A percentile compares a stretch with the other conserved stretches of the same genome.
These are phyloP conservation scores for Enteromius argenteus DNA, from an alignment of 2,797 vertebrate species.

Conservation along the genomic window DNA sequence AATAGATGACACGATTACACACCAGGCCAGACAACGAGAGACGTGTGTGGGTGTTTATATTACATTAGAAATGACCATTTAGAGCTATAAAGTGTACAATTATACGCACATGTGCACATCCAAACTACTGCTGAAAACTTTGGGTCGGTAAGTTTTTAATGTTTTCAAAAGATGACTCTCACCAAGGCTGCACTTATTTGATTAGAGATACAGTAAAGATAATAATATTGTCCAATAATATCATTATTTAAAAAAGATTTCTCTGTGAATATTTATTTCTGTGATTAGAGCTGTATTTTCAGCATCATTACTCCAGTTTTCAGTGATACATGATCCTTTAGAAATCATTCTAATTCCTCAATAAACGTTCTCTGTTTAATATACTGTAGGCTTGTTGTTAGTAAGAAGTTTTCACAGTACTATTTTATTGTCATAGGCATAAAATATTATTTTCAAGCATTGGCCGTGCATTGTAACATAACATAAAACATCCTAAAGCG, in stretches of 20 bases:
- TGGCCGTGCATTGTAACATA: too few species aligned
- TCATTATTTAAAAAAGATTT: too few species aligned
- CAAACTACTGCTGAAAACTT: neutral
- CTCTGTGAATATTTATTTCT: too few species aligned
- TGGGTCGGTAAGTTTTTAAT: neutral
- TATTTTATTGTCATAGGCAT: neutral
- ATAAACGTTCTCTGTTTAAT: too few species aligned
- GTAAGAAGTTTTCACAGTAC: neutral
- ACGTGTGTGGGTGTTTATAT: neutral
- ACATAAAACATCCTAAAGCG: too few species aligned
- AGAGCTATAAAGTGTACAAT: neutral
- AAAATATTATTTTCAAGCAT: too few species aligned
- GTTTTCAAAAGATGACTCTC: neutral
- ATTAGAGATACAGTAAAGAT: neutral
- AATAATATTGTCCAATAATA: too few species aligned
- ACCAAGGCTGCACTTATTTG: neutral
- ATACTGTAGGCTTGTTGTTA: too few species aligned
- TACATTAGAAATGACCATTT: neutral
- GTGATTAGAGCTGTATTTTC: too few species aligned
- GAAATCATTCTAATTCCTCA: too few species aligned
- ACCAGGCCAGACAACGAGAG: neutral
- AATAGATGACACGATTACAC: slow-evolving; percentile 68
- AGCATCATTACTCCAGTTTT: too few species aligned
- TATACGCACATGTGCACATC: neutral
- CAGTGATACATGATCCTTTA: too few species aligned